Evolutionary conservation across 2,888 invertebrate genomes (phyloP).

Genomic region (Platycnemis pennipes): DNA sequence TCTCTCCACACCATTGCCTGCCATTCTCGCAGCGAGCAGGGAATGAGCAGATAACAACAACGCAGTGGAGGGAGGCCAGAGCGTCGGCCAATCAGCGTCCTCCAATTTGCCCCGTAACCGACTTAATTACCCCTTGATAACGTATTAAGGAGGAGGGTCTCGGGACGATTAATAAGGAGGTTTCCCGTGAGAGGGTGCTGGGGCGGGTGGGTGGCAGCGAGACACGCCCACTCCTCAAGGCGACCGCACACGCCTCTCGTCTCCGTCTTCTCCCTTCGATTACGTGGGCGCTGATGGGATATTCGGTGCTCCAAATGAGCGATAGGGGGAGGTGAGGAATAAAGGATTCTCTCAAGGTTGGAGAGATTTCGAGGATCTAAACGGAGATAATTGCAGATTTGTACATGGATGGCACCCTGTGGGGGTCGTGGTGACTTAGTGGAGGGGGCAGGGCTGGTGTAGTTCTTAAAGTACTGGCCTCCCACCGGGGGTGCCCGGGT

Average conservation of each 20-base stretch:
- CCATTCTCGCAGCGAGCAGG: not conserved
- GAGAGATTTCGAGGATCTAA: too few species aligned
- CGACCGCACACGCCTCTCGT: not conserved
- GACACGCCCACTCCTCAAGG: not conserved
- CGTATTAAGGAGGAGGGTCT: constrained; percentile 60
- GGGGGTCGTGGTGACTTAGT: too few species aligned
- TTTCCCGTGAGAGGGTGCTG: constrained; percentile 39
- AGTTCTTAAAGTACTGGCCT: too few species aligned
- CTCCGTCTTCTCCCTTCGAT: not conserved
- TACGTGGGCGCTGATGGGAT: not conserved
- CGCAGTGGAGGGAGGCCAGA: constrained; percentile 28
- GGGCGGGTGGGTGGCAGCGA: constrained; percentile 28
- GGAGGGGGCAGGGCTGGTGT: too few species aligned
- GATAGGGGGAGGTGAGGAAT: not conserved
- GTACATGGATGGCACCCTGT: too few species aligned
- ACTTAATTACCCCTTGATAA: constrained; percentile 63
- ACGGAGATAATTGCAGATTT: too few species aligned
- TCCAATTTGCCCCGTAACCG: constrained; percentile 60
- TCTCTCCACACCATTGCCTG: too few species aligned
- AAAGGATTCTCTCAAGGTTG: too few species aligned
- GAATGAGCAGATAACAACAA: not conserved
- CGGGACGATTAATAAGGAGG: constrained; percentile 57
- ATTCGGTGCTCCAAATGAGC: constrained; percentile 22
- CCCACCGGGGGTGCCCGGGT: too few species aligned
- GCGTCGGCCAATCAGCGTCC: constrained; percentile 64